phyloP scores from a whole-genome alignment of 37 sponge, comb jelly and placozoan genomes.

The Oopsacas minuta region DNA sequence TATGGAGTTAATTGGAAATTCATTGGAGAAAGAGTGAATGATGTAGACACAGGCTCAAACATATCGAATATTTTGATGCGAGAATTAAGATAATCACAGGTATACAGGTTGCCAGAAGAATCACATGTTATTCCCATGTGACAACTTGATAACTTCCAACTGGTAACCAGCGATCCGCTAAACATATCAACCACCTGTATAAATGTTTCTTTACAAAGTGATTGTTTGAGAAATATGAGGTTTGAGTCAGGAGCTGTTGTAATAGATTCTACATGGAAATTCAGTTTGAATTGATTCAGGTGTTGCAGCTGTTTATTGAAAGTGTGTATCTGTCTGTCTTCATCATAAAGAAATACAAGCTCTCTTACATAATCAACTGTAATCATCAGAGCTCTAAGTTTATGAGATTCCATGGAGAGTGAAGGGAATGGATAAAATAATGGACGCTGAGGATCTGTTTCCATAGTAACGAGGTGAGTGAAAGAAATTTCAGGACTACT shows the following conservation, averaged over 20 bases:
- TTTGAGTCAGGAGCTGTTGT: not conserved
- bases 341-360: not conserved
- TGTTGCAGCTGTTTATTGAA: not conserved
- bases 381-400: not conserved
- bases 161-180: not conserved
- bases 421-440: not conserved
- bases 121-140: not conserved
- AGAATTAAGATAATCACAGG: not conserved
- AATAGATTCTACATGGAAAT: not conserved
- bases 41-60: not conserved
- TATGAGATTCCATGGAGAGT: not conserved
- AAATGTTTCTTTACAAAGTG: not conserved
- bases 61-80: not conserved
- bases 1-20: not conserved
- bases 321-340: not conserved
- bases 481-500: too few species aligned
- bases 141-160: not conserved
- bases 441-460: too few species aligned
- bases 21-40: not conserved
- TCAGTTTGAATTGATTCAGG: not conserved
- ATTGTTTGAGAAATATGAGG: not conserved
- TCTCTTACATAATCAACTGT: not conserved
- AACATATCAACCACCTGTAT: not conserved
- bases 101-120: not conserved
- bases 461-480: too few species aligned